These are phyloP conservation scores for Drosophila ficusphila DNA, from an alignment of 1,140 invertebrate species.

Conservation along the genomic window DNA sequence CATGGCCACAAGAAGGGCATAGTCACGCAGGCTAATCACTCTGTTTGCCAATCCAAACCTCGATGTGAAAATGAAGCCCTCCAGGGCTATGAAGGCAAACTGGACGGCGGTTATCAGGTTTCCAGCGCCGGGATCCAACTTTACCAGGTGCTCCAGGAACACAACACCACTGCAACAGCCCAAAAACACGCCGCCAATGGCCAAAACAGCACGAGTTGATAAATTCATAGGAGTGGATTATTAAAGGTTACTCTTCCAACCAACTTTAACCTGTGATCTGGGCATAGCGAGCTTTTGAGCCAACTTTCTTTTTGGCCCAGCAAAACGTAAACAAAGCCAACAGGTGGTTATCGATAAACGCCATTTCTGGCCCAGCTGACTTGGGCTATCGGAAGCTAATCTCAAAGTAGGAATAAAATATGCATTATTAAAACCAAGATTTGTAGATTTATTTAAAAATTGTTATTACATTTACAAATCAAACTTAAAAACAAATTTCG, in stretches of 20 bases:
- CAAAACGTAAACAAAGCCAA: conserved; percentile 55
- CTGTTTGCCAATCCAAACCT: conserved; percentile 92
- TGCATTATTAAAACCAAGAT: neutral
- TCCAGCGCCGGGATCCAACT: conserved; percentile 94
- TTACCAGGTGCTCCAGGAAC: conserved; percentile 94
- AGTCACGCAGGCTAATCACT: conserved; percentile 91
- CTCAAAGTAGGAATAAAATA: neutral
- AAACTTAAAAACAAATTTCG: neutral
- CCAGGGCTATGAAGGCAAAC: conserved; percentile 95
- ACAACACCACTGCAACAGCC: conserved; percentile 96
- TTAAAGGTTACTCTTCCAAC: neutral
- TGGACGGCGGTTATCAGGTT: conserved; percentile 97
- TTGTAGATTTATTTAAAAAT: neutral
- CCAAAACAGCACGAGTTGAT: conserved; percentile 38
- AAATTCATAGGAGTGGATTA: conserved; percentile 7
- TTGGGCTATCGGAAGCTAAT: neutral
- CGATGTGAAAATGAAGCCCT: conserved; percentile 95
- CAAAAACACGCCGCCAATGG: conserved; percentile 88
- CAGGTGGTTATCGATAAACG: conserved; percentile 45
- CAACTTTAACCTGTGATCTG: conserved; percentile 10
- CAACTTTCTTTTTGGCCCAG: conserved; percentile 45
- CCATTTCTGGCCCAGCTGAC: conserved; percentile 6
- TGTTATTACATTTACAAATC: neutral
- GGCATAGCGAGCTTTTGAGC: conserved; percentile 20
- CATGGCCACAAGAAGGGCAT: conserved; percentile 93